Conservation (phyloP, 2,888 invertebrate species). For the Stegophylla sp. region DNA sequence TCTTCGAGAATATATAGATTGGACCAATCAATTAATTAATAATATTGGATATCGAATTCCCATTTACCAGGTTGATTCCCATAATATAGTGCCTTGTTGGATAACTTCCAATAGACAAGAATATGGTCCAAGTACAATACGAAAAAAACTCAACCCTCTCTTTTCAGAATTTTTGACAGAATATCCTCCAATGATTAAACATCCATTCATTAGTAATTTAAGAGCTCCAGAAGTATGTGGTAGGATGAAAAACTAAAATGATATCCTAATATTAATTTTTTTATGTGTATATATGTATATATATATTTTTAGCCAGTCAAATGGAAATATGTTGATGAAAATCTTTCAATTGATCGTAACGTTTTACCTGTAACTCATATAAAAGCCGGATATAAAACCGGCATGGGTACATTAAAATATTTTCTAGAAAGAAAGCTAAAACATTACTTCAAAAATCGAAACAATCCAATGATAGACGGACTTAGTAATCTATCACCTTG, state of each 20-base stretch:
- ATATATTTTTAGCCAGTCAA: conserved; percentile 68
- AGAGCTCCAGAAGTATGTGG: conserved; percentile 67
- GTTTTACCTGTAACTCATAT: conserved; percentile 80
- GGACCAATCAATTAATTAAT: conserved; percentile 75
- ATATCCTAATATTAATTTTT: too few relatives aligned
- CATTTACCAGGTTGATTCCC: conserved; percentile 77
- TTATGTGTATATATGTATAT: too few relatives aligned
- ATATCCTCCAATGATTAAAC: conserved; percentile 80
- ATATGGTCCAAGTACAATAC: conserved; percentile 84
- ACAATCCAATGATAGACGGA: conserved; percentile 79
- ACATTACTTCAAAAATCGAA: conserved; percentile 75
- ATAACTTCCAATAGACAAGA: conserved; percentile 85
- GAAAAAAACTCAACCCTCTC: conserved; percentile 82
- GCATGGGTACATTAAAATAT: conserved; percentile 71
- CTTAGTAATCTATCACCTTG: conserved; percentile 87
- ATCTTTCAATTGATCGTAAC: conserved; percentile 74
- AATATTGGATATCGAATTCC: conserved; percentile 63
- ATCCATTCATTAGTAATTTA: conserved; percentile 70
- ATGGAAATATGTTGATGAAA: conserved; percentile 73
- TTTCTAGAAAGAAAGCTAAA: conserved; percentile 76
- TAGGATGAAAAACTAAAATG: not conserved
- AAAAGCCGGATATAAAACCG: conserved; percentile 76
- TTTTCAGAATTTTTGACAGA: conserved; percentile 78
- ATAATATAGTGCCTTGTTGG: conserved; percentile 91
- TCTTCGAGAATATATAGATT: conserved; percentile 73